These are phyloP conservation scores for Agrypnia vestita DNA, from an alignment of 1,140 invertebrate genomes.

Conservation along the genomic window DNA sequence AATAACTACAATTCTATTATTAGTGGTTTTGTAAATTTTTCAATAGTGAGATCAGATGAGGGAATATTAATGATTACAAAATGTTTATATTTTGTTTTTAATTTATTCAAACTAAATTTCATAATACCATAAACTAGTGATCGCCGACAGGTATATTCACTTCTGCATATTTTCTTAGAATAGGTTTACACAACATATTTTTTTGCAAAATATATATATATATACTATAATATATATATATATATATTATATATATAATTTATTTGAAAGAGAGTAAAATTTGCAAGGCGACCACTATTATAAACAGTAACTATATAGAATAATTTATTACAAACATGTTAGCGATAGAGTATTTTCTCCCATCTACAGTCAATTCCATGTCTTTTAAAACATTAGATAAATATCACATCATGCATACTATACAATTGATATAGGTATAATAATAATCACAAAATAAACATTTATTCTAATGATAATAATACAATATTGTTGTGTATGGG, in stretches of 20 bases:
- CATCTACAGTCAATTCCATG: slow-evolving; percentile 48
- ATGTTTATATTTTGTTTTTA: slow-evolving; percentile 65
- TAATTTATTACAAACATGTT: slow-evolving; percentile 54
- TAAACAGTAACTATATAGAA: slow-evolving; percentile 59
- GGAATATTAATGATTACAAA: slow-evolving; percentile 3
- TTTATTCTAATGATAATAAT: slow-evolving; percentile 23
- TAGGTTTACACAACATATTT: neutral
- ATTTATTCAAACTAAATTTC: slow-evolving; percentile 66
- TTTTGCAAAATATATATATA: neutral
- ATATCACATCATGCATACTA: slow-evolving; percentile 54
- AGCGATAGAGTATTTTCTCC: slow-evolving; percentile 54
- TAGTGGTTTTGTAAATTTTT: too few relatives aligned
- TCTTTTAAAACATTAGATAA: slow-evolving; percentile 50
- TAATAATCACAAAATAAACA: slow-evolving; percentile 53
- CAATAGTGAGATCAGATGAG: too few relatives aligned
- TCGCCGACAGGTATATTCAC: slow-evolving; percentile 15
- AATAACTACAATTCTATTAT: too few relatives aligned
- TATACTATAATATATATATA: too few relatives aligned
- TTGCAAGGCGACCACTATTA: slow-evolving; percentile 16
- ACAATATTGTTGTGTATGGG: slow-evolving; percentile 1
- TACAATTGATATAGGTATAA: slow-evolving; percentile 43
- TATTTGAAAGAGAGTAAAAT: neutral
- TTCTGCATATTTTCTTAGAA: neutral
- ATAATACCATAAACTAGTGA: slow-evolving; percentile 48
- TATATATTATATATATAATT: too few relatives aligned